These are phyloP conservation scores for Drosophila elegans DNA, from an alignment of 1,140 invertebrate species.

Conservation along the genomic window DNA sequence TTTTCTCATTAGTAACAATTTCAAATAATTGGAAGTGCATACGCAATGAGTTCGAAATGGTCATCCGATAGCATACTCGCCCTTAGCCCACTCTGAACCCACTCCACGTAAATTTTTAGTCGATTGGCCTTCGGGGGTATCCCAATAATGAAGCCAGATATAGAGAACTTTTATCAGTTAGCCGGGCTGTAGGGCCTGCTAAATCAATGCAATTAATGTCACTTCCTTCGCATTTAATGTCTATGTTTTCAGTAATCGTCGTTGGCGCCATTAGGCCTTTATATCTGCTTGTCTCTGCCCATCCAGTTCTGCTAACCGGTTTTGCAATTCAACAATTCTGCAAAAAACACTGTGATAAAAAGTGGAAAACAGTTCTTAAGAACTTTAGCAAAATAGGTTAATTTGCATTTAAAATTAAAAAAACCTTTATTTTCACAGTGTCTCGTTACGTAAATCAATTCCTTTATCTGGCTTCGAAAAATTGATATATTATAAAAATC, in stretches of 20 bases:
- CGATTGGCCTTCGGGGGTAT: conserved; percentile 10
- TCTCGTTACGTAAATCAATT: no score
- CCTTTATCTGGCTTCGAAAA: no score
- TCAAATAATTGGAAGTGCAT: conserved; percentile 70
- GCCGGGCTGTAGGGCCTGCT: conserved; percentile 48
- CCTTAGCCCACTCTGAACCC: not conserved
- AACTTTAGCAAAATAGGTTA: no score
- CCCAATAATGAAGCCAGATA: conserved; percentile 17
- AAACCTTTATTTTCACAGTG: no score
- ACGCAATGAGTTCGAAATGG: conserved; percentile 54
- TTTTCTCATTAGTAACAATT: conserved; percentile 78
- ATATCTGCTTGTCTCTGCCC: conserved; percentile 2
- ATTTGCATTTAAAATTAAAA: no score
- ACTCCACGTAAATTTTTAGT: conserved; percentile 8
- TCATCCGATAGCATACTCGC: conserved; percentile 4
- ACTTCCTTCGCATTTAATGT: conserved; percentile 80
- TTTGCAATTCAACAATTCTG: conserved; percentile 1
- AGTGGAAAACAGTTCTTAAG: no score
- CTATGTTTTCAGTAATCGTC: conserved; percentile 76
- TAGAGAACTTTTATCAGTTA: conserved; percentile 60
- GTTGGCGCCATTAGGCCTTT: conserved; percentile 62
- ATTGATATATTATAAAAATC: no score
- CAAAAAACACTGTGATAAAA: not conserved
- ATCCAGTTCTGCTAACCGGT: conserved; percentile 25
- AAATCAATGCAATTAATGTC: conserved; percentile 82